Conservation (phyloP, 1,140 invertebrate genomes). For the Drosophila saltans region DNA sequence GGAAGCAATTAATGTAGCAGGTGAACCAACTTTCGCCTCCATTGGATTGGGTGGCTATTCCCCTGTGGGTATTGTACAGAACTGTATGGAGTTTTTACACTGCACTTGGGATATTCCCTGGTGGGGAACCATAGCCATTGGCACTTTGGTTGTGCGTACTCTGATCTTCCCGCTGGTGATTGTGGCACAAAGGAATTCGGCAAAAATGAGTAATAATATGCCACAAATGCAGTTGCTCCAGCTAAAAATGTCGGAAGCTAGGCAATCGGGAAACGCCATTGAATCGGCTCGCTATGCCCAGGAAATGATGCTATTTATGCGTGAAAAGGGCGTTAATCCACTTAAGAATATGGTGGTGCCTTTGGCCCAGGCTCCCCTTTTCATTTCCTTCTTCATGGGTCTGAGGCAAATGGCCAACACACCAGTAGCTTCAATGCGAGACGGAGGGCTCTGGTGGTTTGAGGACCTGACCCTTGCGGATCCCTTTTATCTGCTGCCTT, state of each 20-base stretch:
- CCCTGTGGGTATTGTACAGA: constrained; percentile 92
- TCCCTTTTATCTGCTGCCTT: constrained; percentile 94
- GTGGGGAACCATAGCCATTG: constrained; percentile 93
- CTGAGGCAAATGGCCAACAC: constrained; percentile 92
- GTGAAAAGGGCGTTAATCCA: constrained; percentile 91
- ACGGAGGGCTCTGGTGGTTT: constrained; percentile 97
- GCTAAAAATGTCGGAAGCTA: constrained; percentile 91
- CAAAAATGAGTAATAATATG: constrained; percentile 91
- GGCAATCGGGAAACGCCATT: constrained; percentile 90
- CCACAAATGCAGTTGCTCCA: constrained; percentile 92
- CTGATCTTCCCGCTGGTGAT: constrained; percentile 93
- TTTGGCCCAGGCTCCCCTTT: constrained; percentile 93
- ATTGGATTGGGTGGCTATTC: constrained; percentile 91
- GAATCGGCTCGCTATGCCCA: constrained; percentile 89
- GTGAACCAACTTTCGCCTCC: constrained; percentile 90
- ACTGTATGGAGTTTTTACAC: constrained; percentile 92
- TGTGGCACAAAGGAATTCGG: constrained; percentile 89
- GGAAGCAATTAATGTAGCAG: constrained; percentile 84
- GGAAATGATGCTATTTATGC: constrained; percentile 92
- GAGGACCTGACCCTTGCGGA: constrained; percentile 95
- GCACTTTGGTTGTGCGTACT: constrained; percentile 89
- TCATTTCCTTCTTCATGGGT: constrained; percentile 95
- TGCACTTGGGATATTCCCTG: constrained; percentile 91
- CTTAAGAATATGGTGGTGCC: constrained; percentile 92
- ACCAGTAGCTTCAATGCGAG: constrained; percentile 93